Evolutionary conservation across 1,140 invertebrate genomes (phyloP), one percentile per base, ranked within the genome.

Genomic region (Panagrolaimus sp.): DNA sequence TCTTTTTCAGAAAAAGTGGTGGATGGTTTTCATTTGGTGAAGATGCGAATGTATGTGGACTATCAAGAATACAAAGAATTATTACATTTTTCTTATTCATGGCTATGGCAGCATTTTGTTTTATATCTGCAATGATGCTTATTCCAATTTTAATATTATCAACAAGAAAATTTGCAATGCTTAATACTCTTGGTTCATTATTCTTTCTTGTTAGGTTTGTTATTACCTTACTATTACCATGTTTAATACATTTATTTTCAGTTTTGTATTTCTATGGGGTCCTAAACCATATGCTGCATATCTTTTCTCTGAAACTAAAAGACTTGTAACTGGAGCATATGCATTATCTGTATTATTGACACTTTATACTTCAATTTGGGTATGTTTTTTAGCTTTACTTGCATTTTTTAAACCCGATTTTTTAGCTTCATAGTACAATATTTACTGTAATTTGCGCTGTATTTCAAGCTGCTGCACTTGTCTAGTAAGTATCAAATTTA

Each of bases 211-310:
- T 83, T 43, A 88, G 87, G 87, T 87, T 23, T 47, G 43, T 64
- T 63, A 38, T 38, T 38, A 38, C 2, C 2, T 38, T 38, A n/a
- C 7, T 38, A 38, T 38, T 38, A 38, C 7, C 2, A 38, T 38
- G 31, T 4, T 38, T 38, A 38, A 38, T 38, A 4, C 2, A 7
- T 38, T 7, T 78, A 73, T 70, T 88, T 88, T 75, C 86, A 95
- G 93, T 85, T 95, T 97, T 84, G 91, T 91, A 72, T 92, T 93
- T 81, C 87, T 91, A 4, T 92, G 91, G 87, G 94, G 94, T 11
- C 92, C 93, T 43, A 87, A 89, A 80, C 89, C 89, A 71, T 93
- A 96, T 80, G 70, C 96, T n/a, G 91, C 90, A 78, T 92, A 93
- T 74, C 85, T 96, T 76, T 91, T 93, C 76, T 90, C 90, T 11